phyloP scores from a whole-genome alignment of 2,113 vertebrate genomes.

The Cryptomyrus ogoouensis region DNA sequence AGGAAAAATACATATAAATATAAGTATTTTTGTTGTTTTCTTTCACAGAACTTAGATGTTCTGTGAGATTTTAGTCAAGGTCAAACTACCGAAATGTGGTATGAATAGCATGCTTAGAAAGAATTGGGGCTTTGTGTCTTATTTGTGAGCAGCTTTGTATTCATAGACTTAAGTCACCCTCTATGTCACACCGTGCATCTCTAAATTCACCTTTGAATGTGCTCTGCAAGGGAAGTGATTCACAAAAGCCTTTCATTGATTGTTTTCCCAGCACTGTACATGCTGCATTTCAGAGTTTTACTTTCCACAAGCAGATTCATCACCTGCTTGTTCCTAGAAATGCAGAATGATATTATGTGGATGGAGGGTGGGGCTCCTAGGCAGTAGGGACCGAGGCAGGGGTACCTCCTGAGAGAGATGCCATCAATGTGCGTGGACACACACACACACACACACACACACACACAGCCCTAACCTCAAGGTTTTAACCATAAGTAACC shows the following conservation, averaged over 20 bases:
- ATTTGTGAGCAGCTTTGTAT: background rate
- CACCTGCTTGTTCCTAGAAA: background rate
- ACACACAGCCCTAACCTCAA: background rate
- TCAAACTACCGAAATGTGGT: background rate
- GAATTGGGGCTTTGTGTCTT: background rate
- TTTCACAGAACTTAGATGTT: background rate
- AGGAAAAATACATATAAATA: background rate
- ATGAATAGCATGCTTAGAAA: background rate
- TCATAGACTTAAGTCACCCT: background rate
- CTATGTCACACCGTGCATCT: background rate
- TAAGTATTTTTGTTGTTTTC: background rate
- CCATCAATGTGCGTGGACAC: background rate
- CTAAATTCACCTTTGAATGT: background rate
- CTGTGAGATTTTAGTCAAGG: background rate
- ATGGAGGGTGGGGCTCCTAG: background rate
- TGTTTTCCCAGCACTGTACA: background rate
- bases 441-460: background rate
- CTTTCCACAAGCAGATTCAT: background rate
- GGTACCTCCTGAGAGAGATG: background rate
- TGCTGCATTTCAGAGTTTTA: background rate
- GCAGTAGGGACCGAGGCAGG: background rate
- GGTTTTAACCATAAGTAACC: background rate
- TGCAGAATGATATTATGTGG: background rate
- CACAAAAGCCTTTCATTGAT: background rate
- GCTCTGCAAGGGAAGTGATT: background rate